Base-by-base conservation (phyloP, 2,888 invertebrate species). In the Acrobasis consociella region DNA sequence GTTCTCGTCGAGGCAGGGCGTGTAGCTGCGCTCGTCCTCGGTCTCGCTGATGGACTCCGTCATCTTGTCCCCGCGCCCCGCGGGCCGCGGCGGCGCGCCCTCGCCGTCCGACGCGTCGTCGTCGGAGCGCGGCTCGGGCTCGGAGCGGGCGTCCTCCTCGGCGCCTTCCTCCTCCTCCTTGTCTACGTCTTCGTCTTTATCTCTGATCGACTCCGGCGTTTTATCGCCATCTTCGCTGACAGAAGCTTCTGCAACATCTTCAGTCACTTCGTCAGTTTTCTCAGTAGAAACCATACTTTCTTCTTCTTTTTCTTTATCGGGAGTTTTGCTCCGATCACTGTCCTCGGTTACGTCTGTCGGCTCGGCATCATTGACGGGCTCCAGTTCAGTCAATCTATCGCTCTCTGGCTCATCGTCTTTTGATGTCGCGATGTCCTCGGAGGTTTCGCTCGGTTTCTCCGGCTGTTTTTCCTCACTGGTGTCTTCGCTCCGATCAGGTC, bases 1-100 rank as follows among this genome's bases (percentile, higher is more conserved):
- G 72, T 93, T 92, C 79, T 96, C 96, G 81, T 96, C 96, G 62
- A 96, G 89, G 71, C 95, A 95, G 0, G 96, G 96, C 60, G 96
- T 96, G 80, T 95, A 96, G 68, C 95, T 95, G 65, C 95, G 89
- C 82, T 95, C 95, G 76, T 94, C 95, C 70, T 94, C 94, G 1
- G 88, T 89, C 73, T 94, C 94, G 73, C 94, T 94, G 67, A 94
- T 94, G 64, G 94, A 94, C 78, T 94, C 94, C 0, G 94, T 94
- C 93, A 94, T 93, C 72, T 93, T 93, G 65, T 82, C 85, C 3
- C 74, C 80, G 42, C 82, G 31, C 7, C 5, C 0, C 31, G 31
- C 31, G 31, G 31, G 31, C 31, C 31, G 31, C 31, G 5, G 31
- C 31, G 7, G 31, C 31, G 31, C 58, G 52, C 17, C 50, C 42